These are phyloP conservation scores for Echiichthys vipera DNA, from an alignment of 2,797 vertebrate genomes.

Conservation along the genomic window DNA sequence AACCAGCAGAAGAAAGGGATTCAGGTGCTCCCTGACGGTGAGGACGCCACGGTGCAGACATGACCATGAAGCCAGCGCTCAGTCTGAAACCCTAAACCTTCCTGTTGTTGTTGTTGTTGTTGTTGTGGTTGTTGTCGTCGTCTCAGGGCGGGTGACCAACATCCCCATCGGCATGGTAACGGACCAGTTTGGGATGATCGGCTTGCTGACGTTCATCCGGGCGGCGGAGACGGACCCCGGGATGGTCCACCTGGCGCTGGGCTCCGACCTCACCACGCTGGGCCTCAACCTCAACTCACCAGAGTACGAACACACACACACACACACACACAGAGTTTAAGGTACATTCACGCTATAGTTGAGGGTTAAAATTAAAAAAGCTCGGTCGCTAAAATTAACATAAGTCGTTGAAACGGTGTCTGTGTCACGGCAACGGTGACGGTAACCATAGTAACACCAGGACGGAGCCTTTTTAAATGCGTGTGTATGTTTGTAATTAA, in stretches of 20 bases:
- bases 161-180: constrained; percentile 99
- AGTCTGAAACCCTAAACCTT: background rate
- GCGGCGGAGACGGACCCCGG: constrained; percentile 98
- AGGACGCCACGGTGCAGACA: constrained; percentile 56
- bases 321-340: background rate
- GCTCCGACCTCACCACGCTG: constrained; percentile 97
- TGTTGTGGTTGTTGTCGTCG: background rate
- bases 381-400: too few species aligned
- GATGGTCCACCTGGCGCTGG: constrained; percentile 98
- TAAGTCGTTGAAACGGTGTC: too few species aligned
- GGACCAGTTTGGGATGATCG: constrained; percentile 99
- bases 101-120: background rate
- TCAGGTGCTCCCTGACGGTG: constrained; percentile 98
- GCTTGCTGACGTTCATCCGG: constrained; percentile 97
- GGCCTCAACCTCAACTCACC: constrained; percentile 99
- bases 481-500: too few species aligned
- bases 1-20: constrained; percentile 99
- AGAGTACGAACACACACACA: constrained; percentile 86
- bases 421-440: too few species aligned
- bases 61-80: too few species aligned
- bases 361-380: too few species aligned
- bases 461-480: too few species aligned
- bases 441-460: too few species aligned
- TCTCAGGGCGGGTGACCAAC: constrained; percentile 95
- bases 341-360: too few species aligned